A percentile compares a stretch with the other conserved stretches of the same genome.
Conservation (phyloP, 2,113 vertebrate species). For the Daphoenositta chrysoptera region DNA sequence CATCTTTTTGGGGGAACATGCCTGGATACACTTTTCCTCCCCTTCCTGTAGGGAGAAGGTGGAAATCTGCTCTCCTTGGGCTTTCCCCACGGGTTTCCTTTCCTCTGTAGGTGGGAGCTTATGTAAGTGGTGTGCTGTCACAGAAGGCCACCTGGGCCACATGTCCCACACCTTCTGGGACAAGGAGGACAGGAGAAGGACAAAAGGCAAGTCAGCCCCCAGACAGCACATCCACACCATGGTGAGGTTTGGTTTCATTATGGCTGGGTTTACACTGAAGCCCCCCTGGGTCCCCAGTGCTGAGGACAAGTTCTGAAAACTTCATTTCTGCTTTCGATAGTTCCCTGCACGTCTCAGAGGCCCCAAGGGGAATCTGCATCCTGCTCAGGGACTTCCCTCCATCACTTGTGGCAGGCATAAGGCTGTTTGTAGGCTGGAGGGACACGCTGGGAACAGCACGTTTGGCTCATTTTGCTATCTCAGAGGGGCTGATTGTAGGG, state of each 20-base stretch:
- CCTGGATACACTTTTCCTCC: not conserved
- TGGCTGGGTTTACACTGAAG: not conserved
- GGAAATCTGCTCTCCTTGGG: not conserved
- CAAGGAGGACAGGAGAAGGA: not conserved
- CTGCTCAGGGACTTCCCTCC: not conserved
- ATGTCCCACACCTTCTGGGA: not conserved
- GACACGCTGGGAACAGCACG: not conserved
- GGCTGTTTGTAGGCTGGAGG: not conserved
- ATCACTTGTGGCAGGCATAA: not conserved
- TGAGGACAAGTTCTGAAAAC: not conserved
- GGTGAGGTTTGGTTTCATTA: not conserved
- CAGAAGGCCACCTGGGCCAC: not conserved
- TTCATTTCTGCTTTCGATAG: not conserved
- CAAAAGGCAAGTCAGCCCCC: not conserved
- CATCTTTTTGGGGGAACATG: not conserved
- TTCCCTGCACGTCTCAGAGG: not conserved
- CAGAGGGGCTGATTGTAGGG: not conserved
- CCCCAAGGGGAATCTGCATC: not conserved
- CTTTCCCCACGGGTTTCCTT: not conserved
- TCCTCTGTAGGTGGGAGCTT: not conserved
- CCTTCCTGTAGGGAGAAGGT: not conserved
- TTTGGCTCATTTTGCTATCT: conserved; percentile 20
- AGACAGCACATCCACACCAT: not conserved
- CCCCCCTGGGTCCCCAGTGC: not conserved
- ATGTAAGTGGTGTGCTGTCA: not conserved